A percentile compares a stretch with the other conserved stretches of the same genome.
Evolutionary conservation across 2,113 vertebrate species (phyloP).

Genomic region (Ariopsis seemanni): DNA sequence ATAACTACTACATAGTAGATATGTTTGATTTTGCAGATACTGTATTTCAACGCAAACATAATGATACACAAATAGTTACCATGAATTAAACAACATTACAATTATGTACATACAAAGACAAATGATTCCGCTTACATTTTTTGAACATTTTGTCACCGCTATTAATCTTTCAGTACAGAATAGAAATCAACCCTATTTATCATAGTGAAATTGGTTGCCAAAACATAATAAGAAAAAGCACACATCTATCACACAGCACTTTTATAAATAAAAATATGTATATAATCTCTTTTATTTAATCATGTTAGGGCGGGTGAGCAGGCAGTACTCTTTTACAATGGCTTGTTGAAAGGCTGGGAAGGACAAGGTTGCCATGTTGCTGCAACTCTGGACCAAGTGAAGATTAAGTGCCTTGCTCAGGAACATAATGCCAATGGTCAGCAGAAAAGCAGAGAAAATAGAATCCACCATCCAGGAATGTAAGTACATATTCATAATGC

Average conservation of each 20-base stretch:
- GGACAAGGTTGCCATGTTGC: slow-evolving; percentile 34
- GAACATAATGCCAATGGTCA: slow-evolving; percentile 17
- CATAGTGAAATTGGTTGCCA: slow-evolving; percentile 47
- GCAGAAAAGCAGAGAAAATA: slow-evolving; percentile 19
- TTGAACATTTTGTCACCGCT: slow-evolving; percentile 48
- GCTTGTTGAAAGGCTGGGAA: slow-evolving; percentile 7
- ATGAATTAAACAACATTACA: slow-evolving; percentile 33
- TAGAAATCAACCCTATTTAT: slow-evolving; percentile 49
- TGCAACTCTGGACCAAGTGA: slow-evolving; percentile 16
- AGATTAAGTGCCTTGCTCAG: slow-evolving; percentile 38
- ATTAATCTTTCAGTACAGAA: slow-evolving; percentile 49
- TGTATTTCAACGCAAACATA: slow-evolving; percentile 15
- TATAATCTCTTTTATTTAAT: slow-evolving; percentile 35
- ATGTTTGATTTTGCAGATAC: background rate
- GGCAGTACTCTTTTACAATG: slow-evolving; percentile 10
- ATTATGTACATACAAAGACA: slow-evolving; percentile 38
- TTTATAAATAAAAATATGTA: slow-evolving; percentile 41
- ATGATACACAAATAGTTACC: slow-evolving; percentile 28
- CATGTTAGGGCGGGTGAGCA: slow-evolving; percentile 6
- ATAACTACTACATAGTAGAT: background rate
- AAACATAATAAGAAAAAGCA: slow-evolving; percentile 53
- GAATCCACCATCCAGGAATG: background rate
- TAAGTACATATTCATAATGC: background rate
- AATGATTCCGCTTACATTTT: slow-evolving; percentile 45
- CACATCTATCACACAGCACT: slow-evolving; percentile 54